Conservation (phyloP, 2,888 invertebrate genomes). For the Periphyllus acericola region DNA sequence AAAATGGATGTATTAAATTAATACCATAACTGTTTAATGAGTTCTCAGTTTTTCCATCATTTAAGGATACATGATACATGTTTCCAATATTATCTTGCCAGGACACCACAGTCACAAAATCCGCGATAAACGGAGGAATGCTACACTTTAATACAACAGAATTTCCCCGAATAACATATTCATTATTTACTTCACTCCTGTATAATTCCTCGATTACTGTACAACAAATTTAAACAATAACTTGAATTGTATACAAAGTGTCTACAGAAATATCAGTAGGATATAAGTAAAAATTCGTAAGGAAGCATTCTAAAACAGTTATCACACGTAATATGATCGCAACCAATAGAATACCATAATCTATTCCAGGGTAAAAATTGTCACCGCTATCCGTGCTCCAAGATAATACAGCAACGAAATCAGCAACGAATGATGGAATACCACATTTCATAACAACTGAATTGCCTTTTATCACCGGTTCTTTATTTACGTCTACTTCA, state of each 20-base stretch:
- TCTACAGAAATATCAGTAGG: background rate
- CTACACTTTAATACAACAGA: constrained; percentile 88
- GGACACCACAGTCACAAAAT: constrained; percentile 81
- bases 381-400: constrained; percentile 86
- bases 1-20: background rate
- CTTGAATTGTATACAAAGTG: background rate
- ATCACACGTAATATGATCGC: constrained; percentile 31
- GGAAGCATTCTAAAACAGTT: constrained; percentile 14
- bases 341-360: constrained; percentile 63
- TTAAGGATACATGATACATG: constrained; percentile 37
- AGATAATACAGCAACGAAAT: constrained; percentile 86
- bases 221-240: constrained; percentile 41
- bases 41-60: constrained; percentile 9
- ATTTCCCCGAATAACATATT: constrained; percentile 89
- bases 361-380: constrained; percentile 74
- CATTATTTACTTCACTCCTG: constrained; percentile 89
- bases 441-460: constrained; percentile 89
- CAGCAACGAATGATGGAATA: constrained; percentile 91
- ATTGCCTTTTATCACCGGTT: constrained; percentile 90
- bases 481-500: constrained; percentile 86
- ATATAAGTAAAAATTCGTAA: background rate
- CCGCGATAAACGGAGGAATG: constrained; percentile 89
- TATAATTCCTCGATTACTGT: constrained; percentile 89
- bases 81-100: constrained; percentile 63
- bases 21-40: constrained; percentile 26